Evolutionary conservation across 2,113 vertebrate genomes (phyloP), one percentile per base, ranked within the genome.

Genomic region (Sarotherodon lohbergeri): DNA sequence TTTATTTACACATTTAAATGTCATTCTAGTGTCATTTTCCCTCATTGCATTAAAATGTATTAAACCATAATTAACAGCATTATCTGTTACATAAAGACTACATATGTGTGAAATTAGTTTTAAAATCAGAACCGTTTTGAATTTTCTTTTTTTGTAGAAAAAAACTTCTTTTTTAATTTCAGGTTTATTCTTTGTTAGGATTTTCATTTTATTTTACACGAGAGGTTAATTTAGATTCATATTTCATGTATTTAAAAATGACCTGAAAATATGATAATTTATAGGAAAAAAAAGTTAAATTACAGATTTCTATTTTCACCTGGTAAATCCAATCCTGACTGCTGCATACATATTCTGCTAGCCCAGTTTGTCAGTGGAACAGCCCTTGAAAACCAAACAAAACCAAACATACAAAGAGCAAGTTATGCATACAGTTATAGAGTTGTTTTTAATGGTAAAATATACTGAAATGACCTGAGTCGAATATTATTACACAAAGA

Each of bases 81-180:
- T 43, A 9, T 71, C 0, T 43, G 39, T 9, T 71, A 9, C n/a
- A 43, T 43, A 43, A 71, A 24, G 7, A 43, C 7, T 43, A 0
- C 7, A 71, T 9, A 27, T 43, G 13, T 43, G 66, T 27, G 39
- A 43, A 71, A 27, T 27, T 43, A 24, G 7, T 24, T 43, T 43
- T 24, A 39, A 43, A 43, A 24, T 71, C n/a, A 2, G 66, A 24
- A 0, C 39, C 0, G 1, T 71, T 63, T 36, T 3, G 0, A 63
- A 41, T 24, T 8, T 9, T 24, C 36, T 68, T 24, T 24, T 5
- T 41, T 41, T 24, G 6, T 3, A 8, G 0, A 68, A 41, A 68
- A 46, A 63, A 36, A 36, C 0, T 0, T 6, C 1, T 34, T 63
- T 63, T 61, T 63, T 63, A 63, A 22, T 71, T 2, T 71, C 13